Base-by-base conservation (phyloP, 2,888 invertebrate genomes). In the Phragmatobia fuliginosa region DNA sequence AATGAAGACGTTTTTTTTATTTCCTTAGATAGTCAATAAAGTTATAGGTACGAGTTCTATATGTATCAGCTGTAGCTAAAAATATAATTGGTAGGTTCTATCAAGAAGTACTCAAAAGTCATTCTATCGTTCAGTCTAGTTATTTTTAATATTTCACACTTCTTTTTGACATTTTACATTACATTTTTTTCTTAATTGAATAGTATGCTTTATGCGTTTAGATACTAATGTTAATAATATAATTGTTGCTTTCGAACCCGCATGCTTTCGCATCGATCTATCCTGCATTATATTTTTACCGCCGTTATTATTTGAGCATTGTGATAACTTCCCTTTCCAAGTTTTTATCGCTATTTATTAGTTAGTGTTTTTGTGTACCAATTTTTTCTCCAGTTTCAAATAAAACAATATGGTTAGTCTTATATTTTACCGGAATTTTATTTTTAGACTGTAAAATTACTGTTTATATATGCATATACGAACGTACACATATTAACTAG, bases 241-340 rank as follows among this genome's bases (percentile, higher is more conserved):
- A 83, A 82, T 80, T 83, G 85, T 86, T 72, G 82, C 79, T 82
- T 56, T 74, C 62, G 64, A 72, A 81, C 92, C 92, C 93, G 92
- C 92, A 92, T 92, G 78, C 65, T 68, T 76, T 71, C 76, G 74
- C 86, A 91, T 92, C 90, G 91, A 91, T 89, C 89, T 83, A 64
- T 87, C 90, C 88, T 87, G 86, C 88, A 86, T 87, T 80, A 80
- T 85, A 86, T 85, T 85, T 88, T 88, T 85, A 78, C 84, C 84
- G 85, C 85, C 79, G 80, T 82, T 84, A 75, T 74, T 66, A 66
- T 71, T 71, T 65, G 59, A 62, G 70, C 76, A 68, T 67, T 74
- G 79, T 77, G 73, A 78, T 73, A 79, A 76, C 75, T 82, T 76
- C 79, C 75, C 80, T 78, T 74, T 66, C 67, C 77, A 61, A 33